These are phyloP conservation scores for Amphipoea oculea DNA, from an alignment of 2,888 invertebrate species.

Conservation along the genomic window DNA sequence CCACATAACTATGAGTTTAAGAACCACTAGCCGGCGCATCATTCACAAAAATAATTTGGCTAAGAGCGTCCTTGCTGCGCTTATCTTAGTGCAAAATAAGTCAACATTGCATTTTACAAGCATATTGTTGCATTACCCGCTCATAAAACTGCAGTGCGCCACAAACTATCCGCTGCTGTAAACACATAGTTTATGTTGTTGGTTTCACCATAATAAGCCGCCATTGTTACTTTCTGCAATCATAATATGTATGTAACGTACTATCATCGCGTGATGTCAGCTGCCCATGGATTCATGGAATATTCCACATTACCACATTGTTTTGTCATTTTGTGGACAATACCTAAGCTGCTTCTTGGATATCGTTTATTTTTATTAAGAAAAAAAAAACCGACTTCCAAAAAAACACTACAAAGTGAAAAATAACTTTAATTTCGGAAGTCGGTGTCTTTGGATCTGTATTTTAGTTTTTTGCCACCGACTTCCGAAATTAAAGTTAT, in stretches of 20 bases:
- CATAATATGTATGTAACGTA: slow-evolving; percentile 23
- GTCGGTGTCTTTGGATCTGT: no score
- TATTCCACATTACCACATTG: slow-evolving; percentile 43
- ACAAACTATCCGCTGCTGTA: slow-evolving; percentile 18
- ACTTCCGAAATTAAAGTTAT: no score
- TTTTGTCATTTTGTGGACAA: slow-evolving; percentile 15
- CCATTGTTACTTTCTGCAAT: slow-evolving; percentile 54
- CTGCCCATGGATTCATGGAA: slow-evolving; percentile 37
- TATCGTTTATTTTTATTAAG: slow-evolving; percentile 34
- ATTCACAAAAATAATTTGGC: no score
- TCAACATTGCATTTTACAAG: background rate
- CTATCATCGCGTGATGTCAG: slow-evolving; percentile 40
- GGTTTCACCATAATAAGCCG: slow-evolving; percentile 37
- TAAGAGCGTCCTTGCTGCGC: no score
- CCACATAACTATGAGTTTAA: no score
- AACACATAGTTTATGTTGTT: slow-evolving; percentile 34
- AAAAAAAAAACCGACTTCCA: no score
- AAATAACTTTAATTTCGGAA: no score
- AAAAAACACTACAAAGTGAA: no score
- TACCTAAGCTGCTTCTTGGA: slow-evolving; percentile 21
- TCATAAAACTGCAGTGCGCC: slow-evolving; percentile 12
- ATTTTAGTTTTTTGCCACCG: no score
- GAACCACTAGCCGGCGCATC: no score
- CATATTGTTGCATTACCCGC: slow-evolving; percentile 8
- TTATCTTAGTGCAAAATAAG: no score